Percentiles rank a stretch among this genome's conserved stretches.
Evolutionary conservation across 2,888 invertebrate species (phyloP).

Genomic region (Pycnomerus fuliginosus): DNA sequence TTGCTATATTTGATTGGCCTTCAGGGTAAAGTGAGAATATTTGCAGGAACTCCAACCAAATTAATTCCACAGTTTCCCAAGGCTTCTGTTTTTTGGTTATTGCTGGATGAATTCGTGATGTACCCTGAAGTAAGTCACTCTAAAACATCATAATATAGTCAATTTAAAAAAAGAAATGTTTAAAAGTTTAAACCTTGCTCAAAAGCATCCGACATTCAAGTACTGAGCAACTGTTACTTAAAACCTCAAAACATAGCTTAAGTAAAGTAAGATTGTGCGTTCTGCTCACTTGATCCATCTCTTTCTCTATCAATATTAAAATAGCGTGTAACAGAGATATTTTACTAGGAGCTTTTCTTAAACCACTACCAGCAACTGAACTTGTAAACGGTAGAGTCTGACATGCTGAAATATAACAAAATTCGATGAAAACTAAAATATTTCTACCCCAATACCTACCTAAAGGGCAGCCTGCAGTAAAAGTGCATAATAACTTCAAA

Average conservation of each 20-base stretch:
- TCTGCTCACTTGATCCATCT: slow-evolving; percentile 56
- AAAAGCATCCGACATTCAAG: slow-evolving; percentile 64
- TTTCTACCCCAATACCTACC: slow-evolving; percentile 51
- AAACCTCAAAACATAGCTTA: slow-evolving; percentile 54
- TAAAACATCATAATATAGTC: slow-evolving; percentile 32
- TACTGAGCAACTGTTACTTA: slow-evolving; percentile 57
- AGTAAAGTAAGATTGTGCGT: slow-evolving; percentile 52
- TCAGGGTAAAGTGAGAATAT: slow-evolving; percentile 57
- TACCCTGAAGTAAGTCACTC: slow-evolving; percentile 55
- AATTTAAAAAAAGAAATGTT: background rate
- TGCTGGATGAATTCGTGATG: slow-evolving; percentile 55
- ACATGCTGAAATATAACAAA: slow-evolving; percentile 48
- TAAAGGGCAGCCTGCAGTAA: slow-evolving; percentile 62
- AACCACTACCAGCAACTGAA: slow-evolving; percentile 55
- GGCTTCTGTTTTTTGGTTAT: slow-evolving; percentile 56
- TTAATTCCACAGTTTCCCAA: slow-evolving; percentile 56
- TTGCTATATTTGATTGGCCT: slow-evolving; percentile 57
- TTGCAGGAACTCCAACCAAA: slow-evolving; percentile 57
- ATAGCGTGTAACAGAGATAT: slow-evolving; percentile 57
- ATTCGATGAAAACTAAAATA: background rate
- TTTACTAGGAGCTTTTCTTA: slow-evolving; percentile 55
- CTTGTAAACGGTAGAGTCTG: slow-evolving; percentile 57
- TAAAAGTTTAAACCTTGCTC: slow-evolving; percentile 56
- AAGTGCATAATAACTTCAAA: slow-evolving; percentile 62
- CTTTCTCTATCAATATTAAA: slow-evolving; percentile 53